Conservation (phyloP, 2,888 invertebrate genomes). For the Hofmannophila pseudospretella region DNA sequence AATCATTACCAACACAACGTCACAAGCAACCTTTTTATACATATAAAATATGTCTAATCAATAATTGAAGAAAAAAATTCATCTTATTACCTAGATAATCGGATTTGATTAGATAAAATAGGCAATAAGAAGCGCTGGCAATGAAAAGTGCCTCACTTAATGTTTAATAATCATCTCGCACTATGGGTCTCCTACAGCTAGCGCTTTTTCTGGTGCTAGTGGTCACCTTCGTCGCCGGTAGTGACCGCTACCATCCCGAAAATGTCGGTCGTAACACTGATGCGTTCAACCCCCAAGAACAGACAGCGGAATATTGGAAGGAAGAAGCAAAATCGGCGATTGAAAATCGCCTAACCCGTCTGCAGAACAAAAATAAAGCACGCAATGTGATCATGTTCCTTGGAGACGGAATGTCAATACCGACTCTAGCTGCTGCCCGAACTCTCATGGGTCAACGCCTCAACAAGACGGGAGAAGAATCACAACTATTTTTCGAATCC, state of each 20-base stretch:
- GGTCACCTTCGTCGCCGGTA: conserved; percentile 9
- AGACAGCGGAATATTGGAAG: conserved; percentile 53
- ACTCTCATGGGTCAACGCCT: conserved; percentile 79
- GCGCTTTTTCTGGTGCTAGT: conserved; percentile 4
- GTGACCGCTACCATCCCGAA: conserved; percentile 20
- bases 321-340: conserved; percentile 54
- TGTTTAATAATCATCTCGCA: neutral
- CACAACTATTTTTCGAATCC: conserved; percentile 76
- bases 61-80: too few relatives aligned
- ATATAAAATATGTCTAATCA: too few relatives aligned
- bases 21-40: too few relatives aligned
- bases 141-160: neutral
- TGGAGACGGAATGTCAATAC: conserved; percentile 86
- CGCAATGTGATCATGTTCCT: conserved; percentile 83
- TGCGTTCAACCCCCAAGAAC: conserved; percentile 14
- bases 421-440: conserved; percentile 82
- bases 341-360: conserved; percentile 40
- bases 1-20: too few relatives aligned
- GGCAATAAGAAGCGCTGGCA: neutral
- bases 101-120: conserved; percentile 3
- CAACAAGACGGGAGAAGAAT: conserved; percentile 76
- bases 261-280: conserved; percentile 3
- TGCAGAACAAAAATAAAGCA: conserved; percentile 26
- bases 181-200: neutral
- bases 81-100: conserved; percentile 1